Evolutionary conservation across 2,113 vertebrate genomes (phyloP).

Genomic region (Chionis minor): DNA sequence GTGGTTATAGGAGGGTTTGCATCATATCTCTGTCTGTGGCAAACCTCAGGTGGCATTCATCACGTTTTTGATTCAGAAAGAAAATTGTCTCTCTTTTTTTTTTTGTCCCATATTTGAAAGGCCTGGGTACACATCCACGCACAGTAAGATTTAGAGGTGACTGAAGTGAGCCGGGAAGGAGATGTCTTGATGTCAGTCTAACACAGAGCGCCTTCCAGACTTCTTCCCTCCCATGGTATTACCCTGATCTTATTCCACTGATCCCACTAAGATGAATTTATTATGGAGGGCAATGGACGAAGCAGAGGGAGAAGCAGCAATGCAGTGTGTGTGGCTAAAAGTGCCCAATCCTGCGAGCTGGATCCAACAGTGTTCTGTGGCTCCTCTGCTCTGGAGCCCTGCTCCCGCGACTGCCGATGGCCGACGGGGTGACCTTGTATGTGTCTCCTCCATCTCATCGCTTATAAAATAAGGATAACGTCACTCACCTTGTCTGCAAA

Average conservation of each 20-base stretch:
- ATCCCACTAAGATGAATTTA: not conserved
- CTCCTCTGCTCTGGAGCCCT: not conserved
- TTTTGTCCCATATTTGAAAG: not conserved
- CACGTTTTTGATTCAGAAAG: not conserved
- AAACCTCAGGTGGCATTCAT: not conserved
- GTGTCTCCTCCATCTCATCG: not conserved
- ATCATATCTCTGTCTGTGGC: not conserved
- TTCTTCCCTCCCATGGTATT: not conserved
- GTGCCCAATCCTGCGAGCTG: not conserved
- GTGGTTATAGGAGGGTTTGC: not conserved
- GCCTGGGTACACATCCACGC: not conserved
- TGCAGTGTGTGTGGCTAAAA: not conserved
- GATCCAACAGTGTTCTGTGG: not conserved
- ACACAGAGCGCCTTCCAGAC: not conserved
- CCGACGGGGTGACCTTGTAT: not conserved
- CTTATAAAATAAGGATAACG: not conserved
- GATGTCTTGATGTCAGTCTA: not conserved
- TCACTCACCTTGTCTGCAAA: not conserved
- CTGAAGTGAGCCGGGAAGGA: not conserved
- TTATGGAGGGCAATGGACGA: not conserved
- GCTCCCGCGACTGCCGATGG: fast-evolving
- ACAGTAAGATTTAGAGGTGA: not conserved
- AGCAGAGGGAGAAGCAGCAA: not conserved
- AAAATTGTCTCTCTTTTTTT: not conserved
- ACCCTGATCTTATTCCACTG: not conserved